A percentile compares a stretch with the other conserved stretches of the same genome.
Conservation (phyloP, 2,113 vertebrate species). For the Nerophis ophidion region DNA sequence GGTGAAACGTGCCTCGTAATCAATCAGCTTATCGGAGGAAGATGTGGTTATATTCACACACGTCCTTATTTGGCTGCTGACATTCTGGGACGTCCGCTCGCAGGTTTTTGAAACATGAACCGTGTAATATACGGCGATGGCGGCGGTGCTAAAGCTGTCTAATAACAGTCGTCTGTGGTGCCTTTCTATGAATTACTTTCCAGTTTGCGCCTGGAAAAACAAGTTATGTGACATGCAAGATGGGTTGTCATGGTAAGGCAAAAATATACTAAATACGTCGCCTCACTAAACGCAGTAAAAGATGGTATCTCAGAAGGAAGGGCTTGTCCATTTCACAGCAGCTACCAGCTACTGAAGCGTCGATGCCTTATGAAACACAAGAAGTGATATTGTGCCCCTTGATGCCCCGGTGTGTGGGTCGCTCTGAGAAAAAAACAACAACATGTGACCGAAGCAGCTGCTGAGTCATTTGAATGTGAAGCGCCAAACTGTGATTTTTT, state of each 20-base stretch:
- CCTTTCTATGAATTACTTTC: not conserved
- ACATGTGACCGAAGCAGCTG: no score
- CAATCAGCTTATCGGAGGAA: not conserved
- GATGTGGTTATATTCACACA: not conserved
- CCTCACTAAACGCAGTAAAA: not conserved
- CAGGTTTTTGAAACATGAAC: no score
- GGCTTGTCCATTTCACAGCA: no score
- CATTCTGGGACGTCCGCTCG: no score
- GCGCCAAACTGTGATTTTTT: no score
- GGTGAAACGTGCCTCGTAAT: no score
- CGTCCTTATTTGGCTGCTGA: not conserved
- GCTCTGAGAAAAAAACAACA: no score
- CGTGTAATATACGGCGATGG: not conserved
- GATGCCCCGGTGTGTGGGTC: no score
- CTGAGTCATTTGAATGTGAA: no score
- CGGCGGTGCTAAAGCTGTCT: not conserved
- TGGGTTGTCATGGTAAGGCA: not conserved
- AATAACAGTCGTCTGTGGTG: not conserved
- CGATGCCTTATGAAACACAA: no score
- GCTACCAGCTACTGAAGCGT: no score
- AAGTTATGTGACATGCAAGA: not conserved
- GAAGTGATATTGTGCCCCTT: no score
- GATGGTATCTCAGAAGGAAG: constrained; percentile 5
- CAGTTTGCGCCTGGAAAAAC: not conserved
- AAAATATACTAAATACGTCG: not conserved